Evolutionary conservation across 1,140 invertebrate genomes (phyloP), one percentile per base, ranked within the genome.

Genomic region (Periplaneta americana): DNA sequence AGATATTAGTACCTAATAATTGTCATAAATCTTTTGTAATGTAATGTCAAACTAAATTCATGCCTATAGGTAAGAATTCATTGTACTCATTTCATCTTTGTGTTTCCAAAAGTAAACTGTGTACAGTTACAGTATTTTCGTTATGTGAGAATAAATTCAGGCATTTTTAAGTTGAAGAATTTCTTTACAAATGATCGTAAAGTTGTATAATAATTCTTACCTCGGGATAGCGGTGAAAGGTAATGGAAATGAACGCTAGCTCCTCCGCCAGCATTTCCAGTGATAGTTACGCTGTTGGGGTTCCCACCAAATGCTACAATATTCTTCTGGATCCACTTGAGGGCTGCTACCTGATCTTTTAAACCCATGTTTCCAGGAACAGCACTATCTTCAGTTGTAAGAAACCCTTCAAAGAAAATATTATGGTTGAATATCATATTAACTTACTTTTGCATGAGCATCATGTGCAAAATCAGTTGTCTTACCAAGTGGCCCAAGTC

Each of bases 401-500:
- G 48, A n/a, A 57, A 57, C 8, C 48, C 48, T 57, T 5, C 2
- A 48, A 15, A 48, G 39, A 48, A 48, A 18, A 48, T 48, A 18
- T 4, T 13, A 48, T 48, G 15, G 39, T 18, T 13, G 13, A 5
- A 9, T 48, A 18, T 9, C 15, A 15, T 2, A 15, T 48, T 5
- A n/a, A n/a, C n/a, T n/a, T n/a, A n/a, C n/a, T n/a, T 48, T 48
- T 15, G 5, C 2, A 17, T 4, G 15, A 18, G 39, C n/a, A n/a
- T n/a, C n/a, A 9, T 9, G 6, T 4, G 22, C 5, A 17, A 48
- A 9, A n/a, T n/a, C n/a, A n/a, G n/a, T n/a, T 13, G 15, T 31
- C 75, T 76, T 36, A 87, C 85, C 85, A 28, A 85, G 31, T 1
- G 84, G 80, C 11, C 84, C 85, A 17, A 87, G 80, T 76, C 87